Evolutionary conservation across 1,140 invertebrate genomes (phyloP).

Genomic region (Epicauta chinensis): DNA sequence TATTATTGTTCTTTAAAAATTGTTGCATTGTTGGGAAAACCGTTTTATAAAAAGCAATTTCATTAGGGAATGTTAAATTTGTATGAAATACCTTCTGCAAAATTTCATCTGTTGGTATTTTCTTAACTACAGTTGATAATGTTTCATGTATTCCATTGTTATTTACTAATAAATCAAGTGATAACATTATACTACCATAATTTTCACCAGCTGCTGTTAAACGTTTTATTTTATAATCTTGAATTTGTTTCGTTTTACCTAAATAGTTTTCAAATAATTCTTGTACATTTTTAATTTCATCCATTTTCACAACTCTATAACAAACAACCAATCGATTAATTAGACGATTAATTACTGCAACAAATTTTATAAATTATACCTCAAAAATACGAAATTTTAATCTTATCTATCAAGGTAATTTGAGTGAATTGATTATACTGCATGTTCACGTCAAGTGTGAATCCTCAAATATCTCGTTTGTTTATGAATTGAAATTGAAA

Average conservation of each 20-base stretch:
- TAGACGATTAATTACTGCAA: neutral
- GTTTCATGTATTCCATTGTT: constrained; percentile 24
- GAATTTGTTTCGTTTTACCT: neutral
- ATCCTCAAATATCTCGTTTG: too few species aligned
- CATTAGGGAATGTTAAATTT: constrained; percentile 42
- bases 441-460: too few species aligned
- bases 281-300: constrained; percentile 1
- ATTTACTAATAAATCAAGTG: constrained; percentile 31
- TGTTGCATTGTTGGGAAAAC: constrained; percentile 28
- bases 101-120: constrained; percentile 39
- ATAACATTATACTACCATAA: constrained; percentile 52
- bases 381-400: too few species aligned
- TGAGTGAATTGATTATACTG: too few species aligned
- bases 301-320: too few species aligned
- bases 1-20: constrained; percentile 26
- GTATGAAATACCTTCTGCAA: constrained; percentile 41
- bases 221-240: neutral
- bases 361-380: too few species aligned
- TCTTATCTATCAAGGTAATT: too few species aligned
- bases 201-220: constrained; percentile 54
- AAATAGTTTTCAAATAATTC: neutral
- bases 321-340: too few species aligned
- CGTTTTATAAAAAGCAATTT: constrained; percentile 31
- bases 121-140: constrained; percentile 44
- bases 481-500: too few species aligned